phyloP scores from a whole-genome alignment of 2,797 vertebrate species.

The Anas capensis region DNA sequence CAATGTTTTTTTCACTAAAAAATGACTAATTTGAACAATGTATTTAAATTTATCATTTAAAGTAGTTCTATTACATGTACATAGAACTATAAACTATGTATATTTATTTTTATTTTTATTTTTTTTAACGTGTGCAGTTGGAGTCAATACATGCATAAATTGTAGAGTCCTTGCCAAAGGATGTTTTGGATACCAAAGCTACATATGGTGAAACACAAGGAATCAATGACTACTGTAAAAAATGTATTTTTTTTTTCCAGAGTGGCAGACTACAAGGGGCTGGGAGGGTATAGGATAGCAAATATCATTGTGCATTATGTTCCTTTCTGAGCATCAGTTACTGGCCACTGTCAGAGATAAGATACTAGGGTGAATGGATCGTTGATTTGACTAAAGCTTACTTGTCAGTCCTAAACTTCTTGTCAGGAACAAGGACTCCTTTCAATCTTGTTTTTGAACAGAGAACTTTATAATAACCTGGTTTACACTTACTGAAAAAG shows the following conservation, averaged over 20 bases:
- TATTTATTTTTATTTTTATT: too few relatives aligned
- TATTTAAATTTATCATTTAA: neutral
- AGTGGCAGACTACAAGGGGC: neutral
- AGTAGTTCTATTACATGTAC: neutral
- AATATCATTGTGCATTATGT: neutral
- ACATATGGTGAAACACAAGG: neutral
- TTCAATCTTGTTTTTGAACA: neutral
- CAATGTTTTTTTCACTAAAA: neutral
- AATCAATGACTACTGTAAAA: neutral
- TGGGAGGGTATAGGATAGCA: neutral
- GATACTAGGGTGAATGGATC: neutral
- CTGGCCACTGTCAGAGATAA: neutral
- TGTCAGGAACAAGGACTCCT: neutral
- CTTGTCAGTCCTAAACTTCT: neutral
- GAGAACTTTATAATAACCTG: neutral
- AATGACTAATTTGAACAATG: neutral
- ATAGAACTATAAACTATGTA: too few relatives aligned
- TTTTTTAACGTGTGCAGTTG: neutral
- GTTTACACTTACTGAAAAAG: constrained; percentile 24
- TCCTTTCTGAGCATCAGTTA: neutral
- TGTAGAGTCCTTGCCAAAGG: neutral
- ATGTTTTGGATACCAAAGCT: neutral
- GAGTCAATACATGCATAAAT: neutral
- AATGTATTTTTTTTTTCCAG: neutral
- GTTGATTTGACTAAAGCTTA: neutral